Conservation (phyloP, 2,888 invertebrate genomes). For the Congeria kusceri region DNA sequence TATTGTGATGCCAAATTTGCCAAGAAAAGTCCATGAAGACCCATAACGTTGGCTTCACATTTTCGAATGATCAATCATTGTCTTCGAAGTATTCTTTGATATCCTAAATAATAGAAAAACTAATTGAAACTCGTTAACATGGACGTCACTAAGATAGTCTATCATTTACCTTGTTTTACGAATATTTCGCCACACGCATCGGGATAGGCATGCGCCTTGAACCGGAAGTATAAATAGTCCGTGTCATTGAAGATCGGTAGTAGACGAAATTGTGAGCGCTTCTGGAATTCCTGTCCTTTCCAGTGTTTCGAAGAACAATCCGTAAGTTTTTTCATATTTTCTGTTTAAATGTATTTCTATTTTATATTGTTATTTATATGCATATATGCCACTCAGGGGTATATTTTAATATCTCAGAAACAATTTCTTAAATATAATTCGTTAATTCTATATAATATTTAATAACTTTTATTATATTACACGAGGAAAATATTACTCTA, state of each 20-base stretch:
- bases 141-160: constrained; percentile 37
- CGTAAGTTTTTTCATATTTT: background rate
- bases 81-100: constrained; percentile 46
- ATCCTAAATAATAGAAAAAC: constrained; percentile 54
- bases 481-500: too few relatives aligned
- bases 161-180: constrained; percentile 42
- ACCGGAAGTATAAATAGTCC: constrained; percentile 5
- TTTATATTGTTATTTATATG: background rate
- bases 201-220: background rate
- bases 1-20: background rate
- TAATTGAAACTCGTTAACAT: constrained; percentile 47
- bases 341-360: background rate
- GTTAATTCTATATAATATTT: too few relatives aligned
- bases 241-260: background rate
- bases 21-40: constrained; percentile 20
- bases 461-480: too few relatives aligned
- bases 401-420: too few relatives aligned
- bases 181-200: constrained; percentile 18
- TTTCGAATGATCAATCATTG: constrained; percentile 44
- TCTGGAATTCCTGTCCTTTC: background rate
- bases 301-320: background rate
- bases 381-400: too few relatives aligned
- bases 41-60: constrained; percentile 25
- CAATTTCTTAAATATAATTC: too few relatives aligned
- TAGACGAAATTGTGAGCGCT: background rate